Evolutionary conservation across 1,140 invertebrate species (phyloP).

Genomic region (Drosophila insularis): DNA sequence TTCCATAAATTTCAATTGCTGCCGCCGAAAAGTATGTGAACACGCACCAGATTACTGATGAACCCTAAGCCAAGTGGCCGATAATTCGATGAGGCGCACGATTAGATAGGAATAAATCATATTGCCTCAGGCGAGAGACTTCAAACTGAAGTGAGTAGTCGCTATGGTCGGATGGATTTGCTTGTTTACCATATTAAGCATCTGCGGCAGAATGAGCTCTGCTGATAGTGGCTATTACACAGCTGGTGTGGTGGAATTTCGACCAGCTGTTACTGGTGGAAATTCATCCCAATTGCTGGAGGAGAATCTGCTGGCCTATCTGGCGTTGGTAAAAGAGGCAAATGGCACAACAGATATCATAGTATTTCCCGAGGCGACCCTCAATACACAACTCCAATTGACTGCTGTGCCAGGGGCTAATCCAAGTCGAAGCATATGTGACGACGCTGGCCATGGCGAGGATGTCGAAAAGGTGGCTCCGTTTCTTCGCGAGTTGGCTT

Average conservation of each 20-base stretch:
- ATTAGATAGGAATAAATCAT: background rate
- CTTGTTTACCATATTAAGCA: background rate
- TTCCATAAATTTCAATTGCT: background rate
- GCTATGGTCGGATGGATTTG: background rate
- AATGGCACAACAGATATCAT: constrained; percentile 87
- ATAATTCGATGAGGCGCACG: background rate
- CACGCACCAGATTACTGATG: background rate
- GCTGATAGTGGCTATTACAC: constrained; percentile 76
- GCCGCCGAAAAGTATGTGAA: constrained; percentile 1
- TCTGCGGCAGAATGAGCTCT: background rate
- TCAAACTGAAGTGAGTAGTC: background rate
- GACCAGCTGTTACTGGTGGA: constrained; percentile 35
- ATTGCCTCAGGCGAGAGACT: background rate
- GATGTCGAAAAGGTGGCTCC: constrained; percentile 8
- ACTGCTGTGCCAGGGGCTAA: constrained; percentile 54
- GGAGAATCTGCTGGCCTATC: constrained; percentile 62
- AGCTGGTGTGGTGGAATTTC: constrained; percentile 84
- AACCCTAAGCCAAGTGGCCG: background rate
- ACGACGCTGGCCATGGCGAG: background rate
- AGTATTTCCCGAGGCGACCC: constrained; percentile 90
- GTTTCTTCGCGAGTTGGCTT: constrained; percentile 62
- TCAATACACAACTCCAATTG: constrained; percentile 75
- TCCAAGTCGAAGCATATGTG: constrained; percentile 35
- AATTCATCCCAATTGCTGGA: constrained; percentile 50
- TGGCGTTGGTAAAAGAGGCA: constrained; percentile 49